A percentile compares a stretch with the other conserved stretches of the same genome.
phyloP scores from a whole-genome alignment of 2,888 invertebrate species.

The Boloria euphrosyne region DNA sequence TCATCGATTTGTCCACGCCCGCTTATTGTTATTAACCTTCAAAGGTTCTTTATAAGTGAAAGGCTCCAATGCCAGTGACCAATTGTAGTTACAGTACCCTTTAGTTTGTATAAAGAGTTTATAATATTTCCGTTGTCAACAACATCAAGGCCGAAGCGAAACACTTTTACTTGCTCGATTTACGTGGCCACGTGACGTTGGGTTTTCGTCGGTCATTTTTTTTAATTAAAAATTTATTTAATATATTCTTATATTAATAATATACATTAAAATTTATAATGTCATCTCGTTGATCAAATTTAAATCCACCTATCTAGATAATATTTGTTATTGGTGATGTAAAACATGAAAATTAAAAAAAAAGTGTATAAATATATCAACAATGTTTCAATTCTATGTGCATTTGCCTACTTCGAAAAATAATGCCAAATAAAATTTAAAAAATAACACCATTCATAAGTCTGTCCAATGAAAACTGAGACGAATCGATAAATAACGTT shows the following conservation, averaged over 20 bases:
- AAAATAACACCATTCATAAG: no score
- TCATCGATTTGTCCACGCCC: constrained; percentile 37
- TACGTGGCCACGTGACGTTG: constrained; percentile 2
- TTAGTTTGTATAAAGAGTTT: constrained; percentile 12
- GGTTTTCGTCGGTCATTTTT: no score
- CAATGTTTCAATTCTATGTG: no score
- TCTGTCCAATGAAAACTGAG: background rate
- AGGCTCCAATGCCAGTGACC: constrained; percentile 58
- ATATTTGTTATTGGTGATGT: no score
- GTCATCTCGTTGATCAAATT: no score
- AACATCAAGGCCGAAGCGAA: constrained; percentile 44
- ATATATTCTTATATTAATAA: no score
- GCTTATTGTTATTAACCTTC: constrained; percentile 61
- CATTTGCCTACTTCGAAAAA: no score
- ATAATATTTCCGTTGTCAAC: constrained; percentile 40
- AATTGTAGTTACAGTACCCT: constrained; percentile 8
- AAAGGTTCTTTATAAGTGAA: constrained; percentile 56
- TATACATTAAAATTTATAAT: no score
- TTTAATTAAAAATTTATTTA: background rate
- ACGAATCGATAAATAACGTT: background rate
- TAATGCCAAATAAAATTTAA: no score
- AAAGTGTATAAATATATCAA: no score
- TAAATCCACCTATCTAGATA: no score
- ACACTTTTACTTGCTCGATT: constrained; percentile 44
- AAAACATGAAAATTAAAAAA: no score